Percentiles rank a stretch among this genome's conserved stretches.
Conservation (phyloP, 2,113 vertebrate genomes). For the Mus pahari region DNA sequence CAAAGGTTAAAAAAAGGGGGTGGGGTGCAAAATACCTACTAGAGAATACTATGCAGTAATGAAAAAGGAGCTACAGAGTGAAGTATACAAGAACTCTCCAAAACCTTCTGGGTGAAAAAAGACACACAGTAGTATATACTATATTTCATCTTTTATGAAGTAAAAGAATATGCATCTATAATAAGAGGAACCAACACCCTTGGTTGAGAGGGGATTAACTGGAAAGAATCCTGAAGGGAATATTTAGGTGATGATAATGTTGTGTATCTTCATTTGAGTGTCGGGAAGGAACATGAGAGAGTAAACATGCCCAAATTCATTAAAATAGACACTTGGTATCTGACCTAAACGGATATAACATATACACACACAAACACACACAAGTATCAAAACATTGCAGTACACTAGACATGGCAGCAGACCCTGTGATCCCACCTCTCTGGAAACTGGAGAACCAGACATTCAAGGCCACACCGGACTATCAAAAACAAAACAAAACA, state of each 20-base stretch:
- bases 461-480: neutral
- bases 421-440: neutral
- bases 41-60: neutral
- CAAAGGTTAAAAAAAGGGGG: slow-evolving; percentile 25
- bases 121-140: neutral
- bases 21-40: neutral
- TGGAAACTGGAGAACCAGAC: neutral
- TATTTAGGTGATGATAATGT: neutral
- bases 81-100: neutral
- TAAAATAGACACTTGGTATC: slow-evolving; percentile 6
- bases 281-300: neutral
- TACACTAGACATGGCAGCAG: neutral
- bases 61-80: slow-evolving; percentile 32
- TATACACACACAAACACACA: too few species aligned
- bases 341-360: neutral
- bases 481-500: neutral
- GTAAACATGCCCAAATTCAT: neutral
- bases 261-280: neutral
- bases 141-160: slow-evolving; percentile 15
- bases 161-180: neutral
- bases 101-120: neutral
- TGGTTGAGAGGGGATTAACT: neutral
- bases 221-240: neutral
- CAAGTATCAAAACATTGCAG: neutral
- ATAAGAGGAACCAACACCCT: neutral